Percentiles rank a stretch among this genome's conserved stretches.
Conservation (phyloP, 2,113 vertebrate genomes). For the Xyrauchen texanus region DNA sequence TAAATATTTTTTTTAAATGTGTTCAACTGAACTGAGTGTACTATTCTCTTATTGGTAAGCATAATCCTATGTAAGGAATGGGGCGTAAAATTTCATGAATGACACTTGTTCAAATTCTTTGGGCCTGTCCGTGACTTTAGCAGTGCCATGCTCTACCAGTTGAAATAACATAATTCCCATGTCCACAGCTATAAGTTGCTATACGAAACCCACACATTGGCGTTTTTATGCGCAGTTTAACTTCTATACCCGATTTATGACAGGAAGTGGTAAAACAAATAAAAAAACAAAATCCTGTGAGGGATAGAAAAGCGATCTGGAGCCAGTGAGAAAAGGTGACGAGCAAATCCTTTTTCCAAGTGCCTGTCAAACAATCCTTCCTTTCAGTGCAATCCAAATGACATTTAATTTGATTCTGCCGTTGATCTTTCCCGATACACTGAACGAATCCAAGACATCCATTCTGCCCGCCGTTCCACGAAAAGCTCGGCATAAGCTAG, state of each 20-base stretch:
- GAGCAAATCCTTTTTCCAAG: conserved; percentile 75
- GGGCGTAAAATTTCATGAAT: too few species aligned
- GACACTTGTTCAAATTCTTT: too few species aligned
- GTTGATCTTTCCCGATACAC: conserved; percentile 75
- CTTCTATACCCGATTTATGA: neutral
- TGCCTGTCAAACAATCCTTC: conserved; percentile 76
- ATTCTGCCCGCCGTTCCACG: conserved; percentile 65
- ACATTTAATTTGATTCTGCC: conserved; percentile 81
- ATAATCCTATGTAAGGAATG: too few species aligned
- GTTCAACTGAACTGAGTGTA: too few species aligned
- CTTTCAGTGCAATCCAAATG: conserved; percentile 79
- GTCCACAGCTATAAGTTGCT: too few species aligned
- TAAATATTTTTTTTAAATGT: too few species aligned
- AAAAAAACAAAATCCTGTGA: neutral
- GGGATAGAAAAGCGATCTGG: conserved; percentile 30
- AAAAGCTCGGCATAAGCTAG: conserved; percentile 65
- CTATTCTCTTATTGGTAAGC: too few species aligned
- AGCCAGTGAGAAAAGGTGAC: conserved; percentile 77
- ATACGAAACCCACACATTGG: too few species aligned
- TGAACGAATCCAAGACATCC: conserved; percentile 75
- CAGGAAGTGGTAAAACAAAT: conserved; percentile 39
- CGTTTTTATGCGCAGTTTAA: too few species aligned
- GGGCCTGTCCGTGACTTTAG: too few species aligned
- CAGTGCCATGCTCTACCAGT: too few species aligned
- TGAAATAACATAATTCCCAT: too few species aligned